Evolutionary conservation across 2,888 invertebrate species (phyloP), one percentile per base, ranked within the genome.

Genomic region (Apodemia zela): DNA sequence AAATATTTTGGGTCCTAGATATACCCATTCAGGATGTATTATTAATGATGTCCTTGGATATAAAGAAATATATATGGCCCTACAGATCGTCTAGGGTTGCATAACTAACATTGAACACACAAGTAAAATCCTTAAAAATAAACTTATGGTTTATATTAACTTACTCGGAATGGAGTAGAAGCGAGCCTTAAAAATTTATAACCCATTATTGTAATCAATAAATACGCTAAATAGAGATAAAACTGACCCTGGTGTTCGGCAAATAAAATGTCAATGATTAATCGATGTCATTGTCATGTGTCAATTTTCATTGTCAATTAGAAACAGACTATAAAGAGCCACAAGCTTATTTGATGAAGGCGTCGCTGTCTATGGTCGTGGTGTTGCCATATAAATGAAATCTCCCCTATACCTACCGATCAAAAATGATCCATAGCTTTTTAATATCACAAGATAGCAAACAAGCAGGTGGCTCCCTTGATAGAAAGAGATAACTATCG

Each of bases 101-200:
- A 70, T 70, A 70, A 70, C 68, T 65, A 38, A 51, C 49, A 59
- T 51, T 65, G 65, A 59, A 66, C 58, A 47, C 38, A 25, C 11
- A 13, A 21, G 21, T 29, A 66, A 58, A 59, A 61, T 42, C 6
- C 51, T 61, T 33, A 42, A 42, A 38, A 47, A 58, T 29, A 25
- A 49, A 45, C 13, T n/a, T 7, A 47, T 49, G 18, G 69, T 70
- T 69, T 69, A 71, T 60, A 42, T 61, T 54, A 64, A 68, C 86
- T 87, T 85, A 91, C 91, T 85, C 80, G 82, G 70, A 81, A 74
- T 35, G 89, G 79, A 61, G 87, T 73, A 66, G 89, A 87, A 65
- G 89, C 88, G 69, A 89, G 76, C 78, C 81, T 87, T 67, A 90
- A 71, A 76, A 89, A 83, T 80, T 82, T 89, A 69, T 84, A 89